Conservation (phyloP, 2,888 invertebrate species). For the Carpatolechia fugitivella region DNA sequence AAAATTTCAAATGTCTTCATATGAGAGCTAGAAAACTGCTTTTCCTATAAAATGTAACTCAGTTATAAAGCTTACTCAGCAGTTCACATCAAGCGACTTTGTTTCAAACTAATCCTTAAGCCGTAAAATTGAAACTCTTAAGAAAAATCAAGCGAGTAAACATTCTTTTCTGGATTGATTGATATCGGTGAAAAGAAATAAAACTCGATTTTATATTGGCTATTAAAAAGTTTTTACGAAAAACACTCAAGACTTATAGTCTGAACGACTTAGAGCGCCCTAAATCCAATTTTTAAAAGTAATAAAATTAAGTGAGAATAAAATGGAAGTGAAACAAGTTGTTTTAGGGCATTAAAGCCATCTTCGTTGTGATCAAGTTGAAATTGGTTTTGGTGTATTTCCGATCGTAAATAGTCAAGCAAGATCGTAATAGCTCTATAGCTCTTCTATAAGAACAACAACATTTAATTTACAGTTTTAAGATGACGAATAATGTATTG, state of each 20-base stretch:
- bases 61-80: too few species aligned
- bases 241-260: neutral
- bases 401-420: neutral
- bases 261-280: neutral
- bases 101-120: neutral
- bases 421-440: too few species aligned
- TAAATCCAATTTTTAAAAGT: constrained; percentile 5
- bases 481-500: too few species aligned
- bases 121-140: neutral
- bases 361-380: neutral
- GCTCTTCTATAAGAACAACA: too few species aligned
- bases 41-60: too few species aligned
- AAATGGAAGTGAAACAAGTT: neutral
- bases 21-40: too few species aligned
- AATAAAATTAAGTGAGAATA: constrained; percentile 5
- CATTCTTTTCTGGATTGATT: neutral
- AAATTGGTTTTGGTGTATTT: neutral
- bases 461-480: too few species aligned
- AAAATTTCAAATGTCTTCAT: too few species aligned
- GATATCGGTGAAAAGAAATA: constrained; percentile 17
- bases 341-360: neutral
- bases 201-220: constrained; percentile 11
- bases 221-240: constrained; percentile 9
- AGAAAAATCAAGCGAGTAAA: neutral
- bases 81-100: neutral